Evolutionary conservation across 2,888 invertebrate genomes (phyloP).

Genomic region (Sminthurides aquaticus): DNA sequence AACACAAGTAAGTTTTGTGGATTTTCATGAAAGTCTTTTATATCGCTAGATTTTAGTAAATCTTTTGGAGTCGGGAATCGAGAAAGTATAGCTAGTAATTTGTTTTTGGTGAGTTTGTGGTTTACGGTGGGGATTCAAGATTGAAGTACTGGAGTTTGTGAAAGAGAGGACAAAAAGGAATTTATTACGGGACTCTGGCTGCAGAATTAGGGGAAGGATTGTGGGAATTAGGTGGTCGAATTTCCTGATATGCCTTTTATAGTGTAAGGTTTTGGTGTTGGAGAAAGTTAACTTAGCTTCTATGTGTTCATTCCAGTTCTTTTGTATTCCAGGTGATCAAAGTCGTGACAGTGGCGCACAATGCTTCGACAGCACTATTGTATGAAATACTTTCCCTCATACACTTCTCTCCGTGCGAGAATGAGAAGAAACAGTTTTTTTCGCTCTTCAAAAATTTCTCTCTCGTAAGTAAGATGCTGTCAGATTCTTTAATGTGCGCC

Average conservation of each 20-base stretch:
- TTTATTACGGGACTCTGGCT: background rate
- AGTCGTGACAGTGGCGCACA: constrained; percentile 31
- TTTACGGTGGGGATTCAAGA: no score
- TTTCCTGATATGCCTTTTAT: background rate
- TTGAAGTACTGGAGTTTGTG: no score
- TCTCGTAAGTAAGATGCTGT: constrained; percentile 25
- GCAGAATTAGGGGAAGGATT: background rate
- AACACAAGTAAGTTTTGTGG: no score
- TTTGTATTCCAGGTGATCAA: constrained; percentile 30
- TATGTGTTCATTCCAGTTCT: background rate
- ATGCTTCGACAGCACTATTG: constrained; percentile 35
- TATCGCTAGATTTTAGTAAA: no score
- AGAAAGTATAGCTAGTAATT: no score
- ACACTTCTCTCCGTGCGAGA: constrained; percentile 33
- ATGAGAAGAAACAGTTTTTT: constrained; percentile 31
- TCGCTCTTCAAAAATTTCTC: constrained; percentile 25
- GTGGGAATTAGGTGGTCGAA: background rate
- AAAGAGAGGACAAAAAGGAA: no score
- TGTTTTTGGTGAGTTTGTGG: no score
- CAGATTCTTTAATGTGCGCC: background rate
- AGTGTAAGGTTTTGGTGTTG: background rate
- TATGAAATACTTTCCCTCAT: constrained; percentile 39
- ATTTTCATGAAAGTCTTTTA: no score
- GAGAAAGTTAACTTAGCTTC: background rate
- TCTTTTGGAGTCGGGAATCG: no score